Conservation (phyloP, 1,140 invertebrate genomes). For the Delia radicum region DNA sequence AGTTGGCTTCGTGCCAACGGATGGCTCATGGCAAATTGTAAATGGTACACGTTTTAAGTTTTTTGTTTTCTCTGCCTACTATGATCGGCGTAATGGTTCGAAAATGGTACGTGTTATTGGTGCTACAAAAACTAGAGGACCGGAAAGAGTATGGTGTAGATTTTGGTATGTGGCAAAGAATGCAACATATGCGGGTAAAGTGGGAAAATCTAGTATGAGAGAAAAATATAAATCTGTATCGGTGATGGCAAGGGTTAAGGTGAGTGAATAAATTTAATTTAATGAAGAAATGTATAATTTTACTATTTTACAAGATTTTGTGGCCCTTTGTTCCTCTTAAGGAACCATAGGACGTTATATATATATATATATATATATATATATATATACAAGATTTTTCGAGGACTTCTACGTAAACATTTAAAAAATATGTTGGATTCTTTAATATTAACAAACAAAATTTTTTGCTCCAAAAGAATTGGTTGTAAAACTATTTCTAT, state of each 20-base stretch:
- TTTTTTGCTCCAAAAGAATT: no score
- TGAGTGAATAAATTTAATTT: no score
- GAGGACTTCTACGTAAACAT: no score
- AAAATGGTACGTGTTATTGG: slow-evolving; percentile 77
- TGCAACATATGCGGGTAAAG: neutral
- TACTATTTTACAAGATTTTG: no score
- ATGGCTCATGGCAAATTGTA: slow-evolving; percentile 62
- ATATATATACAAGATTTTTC: no score
- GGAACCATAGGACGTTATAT: no score
- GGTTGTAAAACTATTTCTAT: no score
- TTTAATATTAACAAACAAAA: no score
- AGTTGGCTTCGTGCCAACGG: slow-evolving; percentile 56
- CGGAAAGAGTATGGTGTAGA: slow-evolving; percentile 83
- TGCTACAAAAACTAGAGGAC: slow-evolving; percentile 80
- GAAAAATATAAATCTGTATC: slow-evolving; percentile 63
- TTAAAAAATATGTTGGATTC: no score
- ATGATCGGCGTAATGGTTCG: slow-evolving; percentile 71
- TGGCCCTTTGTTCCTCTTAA: neutral
- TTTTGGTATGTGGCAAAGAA: slow-evolving; percentile 66
- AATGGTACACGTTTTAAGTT: slow-evolving; percentile 77
- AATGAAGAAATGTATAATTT: no score
- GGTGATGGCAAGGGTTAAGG: slow-evolving; percentile 76
- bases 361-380: no score
- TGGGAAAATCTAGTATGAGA: neutral
- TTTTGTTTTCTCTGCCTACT: slow-evolving; percentile 88